Evolutionary conservation across 2,797 vertebrate species (phyloP).

Genomic region (Melanogrammus aeglefinus): DNA sequence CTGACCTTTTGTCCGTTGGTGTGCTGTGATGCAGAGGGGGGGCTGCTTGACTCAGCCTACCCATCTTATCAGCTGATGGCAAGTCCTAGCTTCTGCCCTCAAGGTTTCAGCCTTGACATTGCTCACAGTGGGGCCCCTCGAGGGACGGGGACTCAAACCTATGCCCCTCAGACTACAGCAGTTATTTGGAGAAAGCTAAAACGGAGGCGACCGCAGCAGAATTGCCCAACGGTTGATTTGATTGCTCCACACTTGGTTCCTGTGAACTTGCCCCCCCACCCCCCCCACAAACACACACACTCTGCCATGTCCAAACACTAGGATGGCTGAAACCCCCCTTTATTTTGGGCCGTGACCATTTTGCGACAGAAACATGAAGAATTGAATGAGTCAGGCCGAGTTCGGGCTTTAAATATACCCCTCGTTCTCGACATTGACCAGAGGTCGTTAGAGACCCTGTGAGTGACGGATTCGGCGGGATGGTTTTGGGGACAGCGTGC

Average conservation of each 20-base stretch:
- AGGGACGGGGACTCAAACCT: background rate
- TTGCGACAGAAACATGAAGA: background rate
- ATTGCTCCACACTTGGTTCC: background rate
- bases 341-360: background rate
- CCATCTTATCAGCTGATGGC: constrained; percentile 52
- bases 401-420: background rate
- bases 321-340: background rate
- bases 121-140: background rate
- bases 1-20: constrained; percentile 41
- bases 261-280: background rate
- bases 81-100: background rate
- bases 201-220: background rate
- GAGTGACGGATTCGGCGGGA: background rate
- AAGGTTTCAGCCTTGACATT: constrained; percentile 29
- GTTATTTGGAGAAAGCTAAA: background rate
- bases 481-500: background rate
- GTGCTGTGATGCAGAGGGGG: constrained; percentile 35
- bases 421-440: background rate
- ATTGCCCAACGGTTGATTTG: background rate
- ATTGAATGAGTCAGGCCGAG: background rate
- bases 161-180: background rate
- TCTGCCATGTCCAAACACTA: too few species aligned
- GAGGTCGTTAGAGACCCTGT: background rate
- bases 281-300: too few species aligned
- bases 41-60: constrained; percentile 40